Conservation (phyloP, 2,113 vertebrate genomes). For the Anseranas semipalmata region DNA sequence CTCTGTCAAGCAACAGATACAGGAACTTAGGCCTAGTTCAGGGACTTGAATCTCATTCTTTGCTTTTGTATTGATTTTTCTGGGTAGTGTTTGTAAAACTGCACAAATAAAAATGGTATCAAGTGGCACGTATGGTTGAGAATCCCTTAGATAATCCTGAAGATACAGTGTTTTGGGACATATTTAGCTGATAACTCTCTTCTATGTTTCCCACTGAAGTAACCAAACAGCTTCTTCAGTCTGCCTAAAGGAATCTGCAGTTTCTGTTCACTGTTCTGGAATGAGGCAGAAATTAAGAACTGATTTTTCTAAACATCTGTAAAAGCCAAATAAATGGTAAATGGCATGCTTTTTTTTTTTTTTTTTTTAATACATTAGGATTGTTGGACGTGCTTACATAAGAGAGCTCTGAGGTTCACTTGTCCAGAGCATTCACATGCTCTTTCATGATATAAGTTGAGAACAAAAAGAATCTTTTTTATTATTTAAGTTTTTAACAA, state of each 20-base stretch:
- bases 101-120: not conserved
- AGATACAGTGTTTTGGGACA: not conserved
- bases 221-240: not conserved
- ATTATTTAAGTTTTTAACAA: not conserved
- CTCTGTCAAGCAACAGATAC: not conserved
- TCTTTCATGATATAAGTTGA: not conserved
- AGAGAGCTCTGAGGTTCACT: not conserved
- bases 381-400: not conserved
- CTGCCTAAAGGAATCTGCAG: fast-evolving
- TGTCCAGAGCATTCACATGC: too few relatives aligned
- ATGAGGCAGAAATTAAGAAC: not conserved
- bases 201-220: not conserved
- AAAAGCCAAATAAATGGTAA: not conserved
- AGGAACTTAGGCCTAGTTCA: not conserved
- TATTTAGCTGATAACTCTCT: not conserved
- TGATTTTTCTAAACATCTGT: not conserved
- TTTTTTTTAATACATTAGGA: not conserved
- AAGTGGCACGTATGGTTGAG: not conserved
- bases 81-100: not conserved
- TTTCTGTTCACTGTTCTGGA: not conserved
- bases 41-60: not conserved
- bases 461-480: not conserved
- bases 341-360: not conserved
- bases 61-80: not conserved
- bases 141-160: not conserved